phyloP scores from a whole-genome alignment of 2,113 vertebrate species.

The Hemiprocne comata region DNA sequence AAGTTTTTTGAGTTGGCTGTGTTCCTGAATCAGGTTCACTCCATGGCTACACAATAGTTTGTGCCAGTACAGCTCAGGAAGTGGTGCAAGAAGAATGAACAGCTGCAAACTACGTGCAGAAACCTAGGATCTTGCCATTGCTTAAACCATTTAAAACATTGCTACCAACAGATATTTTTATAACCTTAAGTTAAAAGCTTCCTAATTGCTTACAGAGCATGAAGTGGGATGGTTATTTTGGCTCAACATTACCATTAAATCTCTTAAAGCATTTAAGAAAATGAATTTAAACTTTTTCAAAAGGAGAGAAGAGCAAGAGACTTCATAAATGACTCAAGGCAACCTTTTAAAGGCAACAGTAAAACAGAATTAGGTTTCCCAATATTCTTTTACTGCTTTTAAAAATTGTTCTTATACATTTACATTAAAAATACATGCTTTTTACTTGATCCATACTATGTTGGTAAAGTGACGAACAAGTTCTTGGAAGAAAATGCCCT shows the following conservation, averaged over 20 bases:
- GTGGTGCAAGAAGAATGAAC: neutral
- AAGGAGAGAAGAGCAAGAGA: neutral
- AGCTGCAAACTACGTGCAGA: neutral
- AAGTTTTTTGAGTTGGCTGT: neutral
- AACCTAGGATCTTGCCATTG: neutral
- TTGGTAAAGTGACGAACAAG: neutral
- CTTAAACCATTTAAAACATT: neutral
- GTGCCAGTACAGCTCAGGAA: neutral
- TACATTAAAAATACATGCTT: neutral
- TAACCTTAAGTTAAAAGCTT: neutral
- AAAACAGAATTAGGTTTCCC: neutral
- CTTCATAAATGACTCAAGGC: neutral
- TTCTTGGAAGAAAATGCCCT: neutral
- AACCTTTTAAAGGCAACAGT: neutral
- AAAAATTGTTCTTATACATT: neutral
- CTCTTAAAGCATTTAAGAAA: neutral
- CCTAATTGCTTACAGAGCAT: neutral
- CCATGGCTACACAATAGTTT: neutral
- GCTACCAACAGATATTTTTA: neutral
- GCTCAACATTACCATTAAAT: neutral
- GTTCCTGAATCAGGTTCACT: neutral
- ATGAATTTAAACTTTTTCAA: neutral
- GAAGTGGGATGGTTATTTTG: neutral
- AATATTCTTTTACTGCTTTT: neutral
- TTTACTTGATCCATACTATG: neutral